These are phyloP conservation scores for Caenorhabditis angaria DNA, from an alignment of 2,888 invertebrate species.

Conservation along the genomic window DNA sequence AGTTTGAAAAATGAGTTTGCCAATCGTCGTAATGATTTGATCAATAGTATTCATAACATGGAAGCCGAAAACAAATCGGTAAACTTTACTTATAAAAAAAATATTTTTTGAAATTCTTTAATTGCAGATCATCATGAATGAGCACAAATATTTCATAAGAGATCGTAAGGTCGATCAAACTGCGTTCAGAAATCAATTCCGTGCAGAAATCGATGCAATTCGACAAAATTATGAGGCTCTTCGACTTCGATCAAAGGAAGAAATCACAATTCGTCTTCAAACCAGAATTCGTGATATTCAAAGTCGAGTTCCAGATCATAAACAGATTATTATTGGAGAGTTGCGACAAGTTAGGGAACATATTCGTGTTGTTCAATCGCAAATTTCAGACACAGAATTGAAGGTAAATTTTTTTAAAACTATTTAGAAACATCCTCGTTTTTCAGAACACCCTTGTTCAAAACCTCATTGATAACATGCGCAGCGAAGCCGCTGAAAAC, in stretches of 20 bases:
- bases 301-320: not conserved
- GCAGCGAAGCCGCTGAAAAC: constrained; percentile 23
- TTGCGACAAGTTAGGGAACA: constrained; percentile 16
- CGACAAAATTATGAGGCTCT: constrained; percentile 75
- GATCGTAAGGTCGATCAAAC: constrained; percentile 76
- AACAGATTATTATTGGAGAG: constrained; percentile 17
- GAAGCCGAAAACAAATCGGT: constrained; percentile 30
- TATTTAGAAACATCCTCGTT: too few relatives aligned
- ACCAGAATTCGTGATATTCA: constrained; percentile 10
- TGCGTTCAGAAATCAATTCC: constrained; percentile 76
- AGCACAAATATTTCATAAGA: constrained; percentile 68
- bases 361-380: constrained; percentile 13
- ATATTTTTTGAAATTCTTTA: not conserved
- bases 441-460: constrained; percentile 29
- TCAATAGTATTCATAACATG: constrained; percentile 32
- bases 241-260: constrained; percentile 23
- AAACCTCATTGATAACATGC: constrained; percentile 22
- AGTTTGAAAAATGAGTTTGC: constrained; percentile 30
- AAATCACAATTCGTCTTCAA: constrained; percentile 20
- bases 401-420: too few relatives aligned
- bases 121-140: constrained; percentile 40
- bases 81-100: not conserved
- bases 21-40: constrained; percentile 23
- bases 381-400: constrained; percentile 21
- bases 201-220: constrained; percentile 75